phyloP scores from a whole-genome alignment of 1,140 invertebrate species.

The Drosophila pectinifera region DNA sequence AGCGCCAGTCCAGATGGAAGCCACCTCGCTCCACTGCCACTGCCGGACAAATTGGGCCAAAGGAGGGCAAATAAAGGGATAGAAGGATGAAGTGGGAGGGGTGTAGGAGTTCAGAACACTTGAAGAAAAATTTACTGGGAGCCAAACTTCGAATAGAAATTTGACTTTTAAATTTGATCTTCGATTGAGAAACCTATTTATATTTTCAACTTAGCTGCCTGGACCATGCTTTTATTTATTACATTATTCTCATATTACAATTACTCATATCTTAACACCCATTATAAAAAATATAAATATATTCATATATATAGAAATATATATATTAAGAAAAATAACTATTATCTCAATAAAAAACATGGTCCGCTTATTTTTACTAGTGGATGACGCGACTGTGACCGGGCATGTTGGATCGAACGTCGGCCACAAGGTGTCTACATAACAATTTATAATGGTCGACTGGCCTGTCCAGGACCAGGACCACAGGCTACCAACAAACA shows the following conservation, averaged over 20 bases:
- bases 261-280: no score
- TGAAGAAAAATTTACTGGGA: background rate
- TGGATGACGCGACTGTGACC: conserved; percentile 10
- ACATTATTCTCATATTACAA: no score
- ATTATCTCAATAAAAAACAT: background rate
- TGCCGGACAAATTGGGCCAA: conserved; percentile 40
- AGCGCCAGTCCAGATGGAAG: conserved; percentile 10
- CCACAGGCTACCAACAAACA: conserved; percentile 34
- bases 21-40: background rate
- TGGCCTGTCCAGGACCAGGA: conserved; percentile 29
- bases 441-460: conserved; percentile 61
- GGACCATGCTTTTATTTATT: no score
- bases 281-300: background rate
- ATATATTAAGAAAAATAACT: background rate
- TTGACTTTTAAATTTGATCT: no score
- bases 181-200: no score
- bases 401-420: conserved; percentile 39
- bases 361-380: background rate
- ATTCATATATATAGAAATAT: background rate
- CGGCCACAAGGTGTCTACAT: conserved; percentile 51
- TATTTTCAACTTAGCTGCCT: background rate
- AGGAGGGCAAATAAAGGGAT: conserved; percentile 29
- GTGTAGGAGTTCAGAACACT: no score
- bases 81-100: conserved; percentile 3
- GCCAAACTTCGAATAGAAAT: background rate